Evolutionary conservation across 2,888 invertebrate species (phyloP).

Genomic region (Gryllus longicercus): DNA sequence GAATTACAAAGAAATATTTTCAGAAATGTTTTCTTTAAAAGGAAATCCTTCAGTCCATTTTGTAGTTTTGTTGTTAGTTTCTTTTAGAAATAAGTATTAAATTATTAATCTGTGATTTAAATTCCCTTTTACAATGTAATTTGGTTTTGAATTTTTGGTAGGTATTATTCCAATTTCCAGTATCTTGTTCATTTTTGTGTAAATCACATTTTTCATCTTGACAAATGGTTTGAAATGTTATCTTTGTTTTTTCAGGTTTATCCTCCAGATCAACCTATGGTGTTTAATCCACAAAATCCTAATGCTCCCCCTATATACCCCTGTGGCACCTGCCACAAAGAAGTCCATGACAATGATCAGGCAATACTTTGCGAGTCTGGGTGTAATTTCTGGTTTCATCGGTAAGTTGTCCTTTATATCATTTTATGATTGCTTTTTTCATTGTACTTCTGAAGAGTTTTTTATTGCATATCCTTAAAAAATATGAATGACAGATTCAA

Average conservation of each 20-base stretch:
- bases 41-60: too few relatives aligned
- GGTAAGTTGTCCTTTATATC: conserved; percentile 53
- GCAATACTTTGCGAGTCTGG: conserved; percentile 96
- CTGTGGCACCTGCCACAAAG: conserved; percentile 96
- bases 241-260: conserved; percentile 56
- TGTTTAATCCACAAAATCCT: conserved; percentile 96
- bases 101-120: too few relatives aligned
- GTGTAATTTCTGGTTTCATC: conserved; percentile 98
- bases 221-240: too few relatives aligned
- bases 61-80: too few relatives aligned
- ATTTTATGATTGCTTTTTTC: neutral
- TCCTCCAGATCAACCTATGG: conserved; percentile 94
- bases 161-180: too few relatives aligned
- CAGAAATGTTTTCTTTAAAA: too few relatives aligned
- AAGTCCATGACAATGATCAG: conserved; percentile 98
- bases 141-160: too few relatives aligned
- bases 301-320: conserved; percentile 98
- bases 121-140: too few relatives aligned
- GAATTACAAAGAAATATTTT: too few relatives aligned
- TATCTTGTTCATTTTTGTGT: too few relatives aligned
- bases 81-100: too few relatives aligned
- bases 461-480: neutral
- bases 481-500: neutral
- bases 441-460: conserved; percentile 21
- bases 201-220: too few relatives aligned